Percentiles rank a stretch among this genome's conserved stretches.
Evolutionary conservation across 1,140 invertebrate genomes (phyloP).

Genomic region (Linepithema humile): DNA sequence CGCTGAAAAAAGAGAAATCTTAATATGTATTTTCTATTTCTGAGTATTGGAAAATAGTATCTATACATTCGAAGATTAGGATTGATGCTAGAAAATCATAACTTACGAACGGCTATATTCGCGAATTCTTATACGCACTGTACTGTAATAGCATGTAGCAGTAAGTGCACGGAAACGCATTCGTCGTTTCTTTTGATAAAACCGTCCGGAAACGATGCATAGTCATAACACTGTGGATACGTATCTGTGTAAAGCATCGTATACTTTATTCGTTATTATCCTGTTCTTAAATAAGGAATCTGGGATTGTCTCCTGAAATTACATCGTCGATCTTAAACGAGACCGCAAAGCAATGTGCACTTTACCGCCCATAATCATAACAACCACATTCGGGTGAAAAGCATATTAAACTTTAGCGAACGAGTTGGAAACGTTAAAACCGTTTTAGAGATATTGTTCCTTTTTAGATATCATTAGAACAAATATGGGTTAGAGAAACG

Average conservation of each 20-base stretch:
- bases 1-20: neutral
- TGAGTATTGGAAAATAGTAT: neutral
- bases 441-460: neutral
- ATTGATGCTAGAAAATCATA: neutral
- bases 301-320: neutral
- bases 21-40: neutral
- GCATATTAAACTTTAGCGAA: neutral
- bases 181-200: neutral
- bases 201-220: neutral
- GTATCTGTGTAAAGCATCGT: neutral
- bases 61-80: neutral
- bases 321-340: neutral
- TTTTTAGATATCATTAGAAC: neutral
- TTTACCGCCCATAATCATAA: neutral
- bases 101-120: too few relatives aligned
- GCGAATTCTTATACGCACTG: neutral
- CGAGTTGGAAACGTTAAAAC: neutral
- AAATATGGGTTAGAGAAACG: neutral
- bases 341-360: neutral
- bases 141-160: neutral
- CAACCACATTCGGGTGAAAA: neutral
- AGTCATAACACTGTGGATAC: neutral
- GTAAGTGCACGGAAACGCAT: neutral
- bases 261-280: conserved; percentile 19
- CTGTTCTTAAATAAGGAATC: conserved; percentile 17